Evolutionary conservation across 2,888 invertebrate species (phyloP).

Genomic region (Orchesella flavescens): DNA sequence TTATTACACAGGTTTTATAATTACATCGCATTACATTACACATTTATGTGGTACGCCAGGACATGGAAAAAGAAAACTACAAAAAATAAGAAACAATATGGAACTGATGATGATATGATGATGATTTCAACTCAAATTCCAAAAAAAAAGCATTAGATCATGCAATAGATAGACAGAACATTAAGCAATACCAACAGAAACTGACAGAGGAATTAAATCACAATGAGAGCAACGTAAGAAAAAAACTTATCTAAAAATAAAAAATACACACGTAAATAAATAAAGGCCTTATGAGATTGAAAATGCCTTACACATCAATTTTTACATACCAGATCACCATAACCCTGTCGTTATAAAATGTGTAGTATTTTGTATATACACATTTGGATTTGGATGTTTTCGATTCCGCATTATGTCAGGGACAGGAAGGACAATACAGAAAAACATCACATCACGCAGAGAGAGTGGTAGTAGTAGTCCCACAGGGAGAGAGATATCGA

Average conservation of each 20-base stretch:
- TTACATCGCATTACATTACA: too few relatives aligned
- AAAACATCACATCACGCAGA: slow-evolving; percentile 3
- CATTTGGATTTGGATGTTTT: background rate
- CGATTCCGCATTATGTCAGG: background rate
- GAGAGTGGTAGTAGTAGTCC: slow-evolving; percentile 2
- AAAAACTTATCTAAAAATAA: background rate
- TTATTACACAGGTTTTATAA: too few relatives aligned
- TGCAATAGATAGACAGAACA: too few relatives aligned
- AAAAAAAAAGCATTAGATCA: too few relatives aligned
- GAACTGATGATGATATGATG: too few relatives aligned
- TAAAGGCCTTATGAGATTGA: background rate
- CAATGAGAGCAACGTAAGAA: background rate
- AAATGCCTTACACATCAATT: background rate
- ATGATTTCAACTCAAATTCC: too few relatives aligned
- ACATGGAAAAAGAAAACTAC: too few relatives aligned
- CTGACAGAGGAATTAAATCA: background rate
- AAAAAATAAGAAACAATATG: too few relatives aligned
- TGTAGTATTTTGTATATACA: background rate
- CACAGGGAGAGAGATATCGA: background rate
- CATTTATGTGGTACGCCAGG: too few relatives aligned
- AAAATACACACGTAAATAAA: background rate
- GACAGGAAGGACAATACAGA: slow-evolving; percentile 17
- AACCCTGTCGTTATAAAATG: slow-evolving; percentile 43
- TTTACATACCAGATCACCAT: slow-evolving; percentile 65
- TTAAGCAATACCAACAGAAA: too few relatives aligned